Evolutionary conservation across 2,888 invertebrate species (phyloP).

Genomic region (Lamellibrachia columna): DNA sequence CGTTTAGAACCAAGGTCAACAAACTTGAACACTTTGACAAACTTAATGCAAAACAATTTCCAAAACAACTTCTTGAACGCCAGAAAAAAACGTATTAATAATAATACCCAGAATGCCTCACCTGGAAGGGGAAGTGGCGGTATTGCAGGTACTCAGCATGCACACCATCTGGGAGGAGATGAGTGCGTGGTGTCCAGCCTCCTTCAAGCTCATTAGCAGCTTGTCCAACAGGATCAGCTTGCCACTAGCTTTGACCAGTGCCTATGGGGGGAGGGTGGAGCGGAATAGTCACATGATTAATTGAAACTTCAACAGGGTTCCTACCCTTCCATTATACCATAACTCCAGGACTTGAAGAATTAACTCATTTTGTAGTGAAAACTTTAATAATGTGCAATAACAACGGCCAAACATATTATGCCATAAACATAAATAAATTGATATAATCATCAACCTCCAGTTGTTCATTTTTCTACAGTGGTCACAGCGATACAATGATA

Average conservation of each 20-base stretch:
- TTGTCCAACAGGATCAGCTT: conserved; percentile 96
- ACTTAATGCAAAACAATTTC: too few relatives aligned
- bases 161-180: conserved; percentile 99
- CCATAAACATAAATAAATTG: too few relatives aligned
- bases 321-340: too few relatives aligned
- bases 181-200: conserved; percentile 95
- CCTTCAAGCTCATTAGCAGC: conserved; percentile 86
- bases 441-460: too few relatives aligned
- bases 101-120: conserved; percentile 41
- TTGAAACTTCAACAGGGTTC: not conserved
- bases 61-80: too few relatives aligned
- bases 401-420: too few relatives aligned
- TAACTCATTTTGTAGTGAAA: too few relatives aligned
- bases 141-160: conserved; percentile 97
- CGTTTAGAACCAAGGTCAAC: not conserved
- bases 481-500: too few relatives aligned
- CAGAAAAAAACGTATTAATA: not conserved
- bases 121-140: conserved; percentile 91
- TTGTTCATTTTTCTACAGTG: too few relatives aligned
- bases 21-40: not conserved
- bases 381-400: too few relatives aligned
- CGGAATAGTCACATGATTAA: not conserved
- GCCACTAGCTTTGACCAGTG: conserved; percentile 91
- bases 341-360: too few relatives aligned
- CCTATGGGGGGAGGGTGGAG: conserved; percentile 66